Percentiles rank a stretch among this genome's conserved stretches.
Conservation (phyloP, 2,797 vertebrate species). For the Rhynchotus rufescens region DNA sequence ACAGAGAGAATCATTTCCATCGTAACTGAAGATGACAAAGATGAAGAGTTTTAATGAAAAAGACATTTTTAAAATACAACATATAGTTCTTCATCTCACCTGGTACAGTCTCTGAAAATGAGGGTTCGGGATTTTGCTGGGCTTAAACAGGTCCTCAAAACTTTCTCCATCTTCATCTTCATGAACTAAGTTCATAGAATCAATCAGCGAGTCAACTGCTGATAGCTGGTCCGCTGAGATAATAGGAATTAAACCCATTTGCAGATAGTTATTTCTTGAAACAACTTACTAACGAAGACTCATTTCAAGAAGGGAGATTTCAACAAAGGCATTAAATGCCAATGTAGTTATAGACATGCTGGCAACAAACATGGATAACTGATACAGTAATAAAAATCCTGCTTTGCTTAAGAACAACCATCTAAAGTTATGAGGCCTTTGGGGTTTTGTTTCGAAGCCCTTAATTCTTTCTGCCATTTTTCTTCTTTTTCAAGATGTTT, state of each 20-base stretch:
- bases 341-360: background rate
- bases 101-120: slow-evolving; percentile 95
- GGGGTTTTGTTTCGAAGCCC: background rate
- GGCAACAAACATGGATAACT: background rate
- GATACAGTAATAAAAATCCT: background rate
- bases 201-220: slow-evolving; percentile 91
- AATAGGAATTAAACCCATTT: slow-evolving; percentile 35
- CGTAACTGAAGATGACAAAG: background rate
- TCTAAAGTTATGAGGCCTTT: background rate
- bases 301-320: background rate
- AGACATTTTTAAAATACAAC: background rate
- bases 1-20: background rate
- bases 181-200: slow-evolving; percentile 92
- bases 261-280: background rate
- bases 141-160: slow-evolving; percentile 87
- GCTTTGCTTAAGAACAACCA: slow-evolving; percentile 36
- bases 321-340: background rate
- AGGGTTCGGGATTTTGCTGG: slow-evolving; percentile 91
- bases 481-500: slow-evolving; percentile 34
- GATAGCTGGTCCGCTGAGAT: slow-evolving; percentile 86
- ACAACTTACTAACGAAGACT: slow-evolving; percentile 8
- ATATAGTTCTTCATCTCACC: slow-evolving; percentile 77
- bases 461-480: background rate
- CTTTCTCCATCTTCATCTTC: slow-evolving; percentile 82
- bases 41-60: background rate